Base-by-base conservation (phyloP, 2,888 invertebrate species). In the Aethes cnicana region DNA sequence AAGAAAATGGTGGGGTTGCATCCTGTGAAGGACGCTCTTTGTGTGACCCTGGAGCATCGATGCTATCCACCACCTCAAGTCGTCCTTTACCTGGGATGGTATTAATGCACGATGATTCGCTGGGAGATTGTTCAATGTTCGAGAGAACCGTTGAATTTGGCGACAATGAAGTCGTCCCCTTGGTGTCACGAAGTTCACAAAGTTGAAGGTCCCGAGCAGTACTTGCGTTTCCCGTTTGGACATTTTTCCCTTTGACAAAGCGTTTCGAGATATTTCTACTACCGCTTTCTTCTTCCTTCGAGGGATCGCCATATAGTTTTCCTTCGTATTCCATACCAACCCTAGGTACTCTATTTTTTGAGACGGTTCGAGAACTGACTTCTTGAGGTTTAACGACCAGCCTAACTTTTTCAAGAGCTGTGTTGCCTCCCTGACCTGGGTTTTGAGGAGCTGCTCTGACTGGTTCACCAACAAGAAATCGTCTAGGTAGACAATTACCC, bases 401-500 rank as follows among this genome's bases (percentile, higher is more conserved):
- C 52, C 55, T 17, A 55, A 20, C 1, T 7, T 4, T 18, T 47
- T 20, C 5, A 56, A 42, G 2, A 44, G 26, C 4, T 35, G 9
- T 17, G 43, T 20, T 8, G 41, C 30, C 0, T n/a, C 20, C 16
- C 4, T 23, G 0, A 39, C 47, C n/a, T 56, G 53, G 0, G 21
- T 18, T 14, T 17, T 20, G 4, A 56, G 41, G 2, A 39, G 25
- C 14, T 4, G 6, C 16, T 9, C 37, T 3, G 37, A 41, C 32
- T 57, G 55, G n/a, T 47, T 55, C 17, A 18, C 55, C 5, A 55
- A 18, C 11, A 50, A 26, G 21, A 41, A 58, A 14, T 57, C 55
- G 57, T 57, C 55, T 9, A 57, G 20, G 12, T 55, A 57, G 2
- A 55, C 55, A 1, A 55, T 7, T 1, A 47, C n/a, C 5, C 54